A percentile compares a stretch with the other conserved stretches of the same genome.
Evolutionary conservation across 2,888 invertebrate genomes (phyloP).

Genomic region (Alviniconcha strummeri): DNA sequence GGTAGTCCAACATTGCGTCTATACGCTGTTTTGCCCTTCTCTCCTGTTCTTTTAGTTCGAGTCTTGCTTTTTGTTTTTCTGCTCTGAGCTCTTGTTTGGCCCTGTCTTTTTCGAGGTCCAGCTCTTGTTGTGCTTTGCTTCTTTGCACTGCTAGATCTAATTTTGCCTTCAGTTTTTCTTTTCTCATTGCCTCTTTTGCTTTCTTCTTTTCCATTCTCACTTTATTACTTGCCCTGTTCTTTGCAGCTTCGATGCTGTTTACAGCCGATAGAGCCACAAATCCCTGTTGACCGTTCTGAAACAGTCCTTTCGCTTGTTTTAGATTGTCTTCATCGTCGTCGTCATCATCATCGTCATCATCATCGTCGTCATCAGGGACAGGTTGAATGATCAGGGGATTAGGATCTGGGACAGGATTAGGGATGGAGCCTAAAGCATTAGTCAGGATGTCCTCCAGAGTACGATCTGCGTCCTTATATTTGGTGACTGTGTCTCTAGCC

Average conservation of each 20-base stretch:
- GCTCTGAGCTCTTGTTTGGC: slow-evolving; percentile 5
- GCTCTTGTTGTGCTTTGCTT: not conserved
- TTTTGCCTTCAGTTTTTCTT: slow-evolving; percentile 2
- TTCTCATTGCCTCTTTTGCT: not conserved
- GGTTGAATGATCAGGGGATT: not conserved
- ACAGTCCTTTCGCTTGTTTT: no score
- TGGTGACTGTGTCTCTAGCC: slow-evolving; percentile 2
- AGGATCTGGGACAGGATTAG: slow-evolving; percentile 6
- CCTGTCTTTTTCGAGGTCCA: not conserved
- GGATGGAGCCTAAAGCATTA: slow-evolving; percentile 7
- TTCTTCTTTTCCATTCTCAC: slow-evolving; percentile 18
- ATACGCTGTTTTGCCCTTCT: slow-evolving; percentile 20
- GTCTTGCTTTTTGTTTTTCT: slow-evolving; percentile 20
- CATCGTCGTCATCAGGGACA: not conserved
- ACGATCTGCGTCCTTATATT: slow-evolving; percentile 28
- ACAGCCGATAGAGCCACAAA: slow-evolving; percentile 9
- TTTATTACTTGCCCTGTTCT: not conserved
- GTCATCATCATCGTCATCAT: slow-evolving; percentile 17
- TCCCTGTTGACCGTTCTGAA: not conserved
- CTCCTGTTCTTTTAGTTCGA: slow-evolving; percentile 11
- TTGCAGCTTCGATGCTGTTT: not conserved
- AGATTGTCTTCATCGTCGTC: slow-evolving; percentile 2
- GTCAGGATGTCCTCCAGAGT: slow-evolving; percentile 30
- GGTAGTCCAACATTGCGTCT: not conserved
- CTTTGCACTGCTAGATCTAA: not conserved